Conservation (phyloP, 2,113 vertebrate species). For the Bucco capensis region DNA sequence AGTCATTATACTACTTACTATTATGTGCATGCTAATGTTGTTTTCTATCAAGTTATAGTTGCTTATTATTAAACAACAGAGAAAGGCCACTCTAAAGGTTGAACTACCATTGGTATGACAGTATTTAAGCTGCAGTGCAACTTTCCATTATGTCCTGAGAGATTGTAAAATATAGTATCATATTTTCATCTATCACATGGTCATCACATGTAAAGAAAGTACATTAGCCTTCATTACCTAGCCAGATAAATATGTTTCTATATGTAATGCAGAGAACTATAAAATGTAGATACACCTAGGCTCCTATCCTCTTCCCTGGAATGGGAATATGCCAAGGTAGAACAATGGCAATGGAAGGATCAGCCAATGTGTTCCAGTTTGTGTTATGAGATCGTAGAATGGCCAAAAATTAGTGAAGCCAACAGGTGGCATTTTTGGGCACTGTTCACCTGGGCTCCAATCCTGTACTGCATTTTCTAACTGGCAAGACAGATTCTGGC, state of each 20-base stretch:
- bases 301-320: background rate
- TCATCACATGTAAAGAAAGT: background rate
- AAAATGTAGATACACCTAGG: background rate
- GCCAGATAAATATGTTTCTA: background rate
- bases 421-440: constrained; percentile 19
- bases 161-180: background rate
- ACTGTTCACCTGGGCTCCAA: background rate
- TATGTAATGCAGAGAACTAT: background rate
- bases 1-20: constrained; percentile 3
- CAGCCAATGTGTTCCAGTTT: background rate
- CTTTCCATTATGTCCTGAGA: background rate
- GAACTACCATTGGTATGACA: background rate
- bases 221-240: background rate
- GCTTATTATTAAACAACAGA: constrained; percentile 9
- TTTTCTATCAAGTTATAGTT: background rate
- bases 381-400: background rate
- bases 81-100: constrained; percentile 32
- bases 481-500: background rate
- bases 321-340: background rate
- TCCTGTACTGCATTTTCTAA: constrained; percentile 3
- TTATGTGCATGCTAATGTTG: constrained; percentile 27
- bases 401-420: background rate
- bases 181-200: constrained; percentile 24
- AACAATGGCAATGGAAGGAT: background rate
- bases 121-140: background rate